Evolutionary conservation across 2,113 vertebrate species (phyloP), one percentile per base, ranked within the genome.

Genomic region (Antechinus stuartii): DNA sequence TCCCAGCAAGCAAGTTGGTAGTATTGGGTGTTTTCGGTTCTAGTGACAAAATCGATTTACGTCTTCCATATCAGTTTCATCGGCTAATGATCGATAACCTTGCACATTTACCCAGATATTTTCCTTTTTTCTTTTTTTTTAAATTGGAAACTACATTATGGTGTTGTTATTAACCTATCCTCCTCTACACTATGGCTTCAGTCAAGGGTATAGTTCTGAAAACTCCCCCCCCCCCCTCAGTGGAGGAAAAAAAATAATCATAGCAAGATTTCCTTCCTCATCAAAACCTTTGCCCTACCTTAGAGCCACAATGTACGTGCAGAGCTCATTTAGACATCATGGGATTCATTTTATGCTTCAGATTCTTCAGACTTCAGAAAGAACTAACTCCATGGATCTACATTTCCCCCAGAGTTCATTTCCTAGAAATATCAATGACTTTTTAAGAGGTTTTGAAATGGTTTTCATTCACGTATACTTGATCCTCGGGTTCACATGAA

Each of bases 401-500:
- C 90, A 52, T 53, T 57, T 24, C 16, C 46, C 54, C 90, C 6
- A 91, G 91, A 90, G 90, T 95, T 91, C 97, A 7, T 22, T 94
- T 35, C 90, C 68, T 27, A 91, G 26, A 68, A 90, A 90, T 42
- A 94, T 94, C 95, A 94, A 26, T 91, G 47, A 91, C 46, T 57
- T 91, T 35, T 90, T 91, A 91, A 91, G 57, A 90, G 35, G 19
- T 42, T 84, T 89, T 93, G 90, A 55, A 35, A 53, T 8, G 76
- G 92, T 91, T 90, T 91, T 96, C 91, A 50, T 95, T 93, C 57
- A 46, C 30, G 3, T 56, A 94, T 27, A 3, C 30, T 92, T 94
- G 94, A 55, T 92, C 91, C 94, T 68, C 11, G 93, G 94, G 61
- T 50, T 10, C 47, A 95, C 84, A 95, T 93, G 93, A 76, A 92